phyloP scores from a whole-genome alignment of 2,888 invertebrate genomes.

The Strigamia transsilvanica region DNA sequence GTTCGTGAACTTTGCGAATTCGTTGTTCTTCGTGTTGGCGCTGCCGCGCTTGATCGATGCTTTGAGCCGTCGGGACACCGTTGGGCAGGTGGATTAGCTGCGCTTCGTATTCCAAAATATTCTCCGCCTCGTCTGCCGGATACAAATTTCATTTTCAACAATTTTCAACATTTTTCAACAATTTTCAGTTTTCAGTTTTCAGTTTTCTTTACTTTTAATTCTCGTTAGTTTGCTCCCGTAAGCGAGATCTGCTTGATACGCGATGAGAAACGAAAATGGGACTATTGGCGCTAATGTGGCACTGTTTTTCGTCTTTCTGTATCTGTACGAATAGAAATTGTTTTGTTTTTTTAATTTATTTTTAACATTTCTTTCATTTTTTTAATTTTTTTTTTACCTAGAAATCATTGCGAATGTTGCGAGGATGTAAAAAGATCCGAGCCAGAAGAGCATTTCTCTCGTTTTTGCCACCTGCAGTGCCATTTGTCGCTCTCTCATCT shows the following conservation, averaged over 20 bases:
- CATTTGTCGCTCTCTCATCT: constrained; percentile 77
- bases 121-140: constrained; percentile 76
- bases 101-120: constrained; percentile 78
- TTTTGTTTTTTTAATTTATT: not conserved
- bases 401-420: constrained; percentile 66
- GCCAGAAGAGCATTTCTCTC: constrained; percentile 78
- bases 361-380: not conserved
- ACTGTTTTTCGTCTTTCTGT: constrained; percentile 71
- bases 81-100: constrained; percentile 76
- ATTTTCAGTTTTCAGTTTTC: not conserved
- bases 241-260: constrained; percentile 78
- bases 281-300: constrained; percentile 73
- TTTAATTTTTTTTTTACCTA: constrained; percentile 60
- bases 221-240: constrained; percentile 80
- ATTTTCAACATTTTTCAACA: not conserved
- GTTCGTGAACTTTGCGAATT: constrained; percentile 58
- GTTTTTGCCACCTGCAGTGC: constrained; percentile 76
- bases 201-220: constrained; percentile 71
- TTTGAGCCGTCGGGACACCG: constrained; percentile 77
- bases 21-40: constrained; percentile 70
- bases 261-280: constrained; percentile 75
- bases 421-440: constrained; percentile 73
- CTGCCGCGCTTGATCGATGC: constrained; percentile 74
- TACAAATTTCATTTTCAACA: not conserved
- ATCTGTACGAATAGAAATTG: constrained; percentile 65